Conservation (phyloP, 1,140 invertebrate species). For the Octopus sinensis region DNA sequence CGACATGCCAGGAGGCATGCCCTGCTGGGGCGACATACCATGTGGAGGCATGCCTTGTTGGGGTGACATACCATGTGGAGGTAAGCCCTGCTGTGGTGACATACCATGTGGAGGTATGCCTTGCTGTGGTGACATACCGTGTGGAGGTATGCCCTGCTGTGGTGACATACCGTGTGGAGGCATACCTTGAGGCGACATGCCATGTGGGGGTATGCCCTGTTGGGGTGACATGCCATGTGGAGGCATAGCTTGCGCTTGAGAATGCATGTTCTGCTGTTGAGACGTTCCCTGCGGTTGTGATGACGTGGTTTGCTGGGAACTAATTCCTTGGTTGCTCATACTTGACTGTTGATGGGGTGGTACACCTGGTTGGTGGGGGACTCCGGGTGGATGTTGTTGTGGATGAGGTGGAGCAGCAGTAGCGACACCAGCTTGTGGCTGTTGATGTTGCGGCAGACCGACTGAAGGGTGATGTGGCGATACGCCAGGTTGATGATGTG, state of each 20-base stretch:
- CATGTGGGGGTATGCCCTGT: neutral
- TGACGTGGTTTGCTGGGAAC: neutral
- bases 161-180: neutral
- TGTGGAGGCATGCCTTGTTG: neutral
- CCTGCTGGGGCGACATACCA: neutral
- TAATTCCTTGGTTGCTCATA: no score
- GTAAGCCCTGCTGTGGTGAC: neutral
- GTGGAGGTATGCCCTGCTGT: neutral
- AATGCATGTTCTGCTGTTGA: neutral
- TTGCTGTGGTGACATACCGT: slow-evolving; percentile 1
- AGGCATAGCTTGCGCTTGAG: neutral
- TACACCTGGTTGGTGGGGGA: neutral
- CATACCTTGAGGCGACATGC: neutral
- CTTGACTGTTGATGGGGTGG: neutral
- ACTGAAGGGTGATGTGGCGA: no score
- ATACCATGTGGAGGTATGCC: neutral
- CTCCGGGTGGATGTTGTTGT: neutral
- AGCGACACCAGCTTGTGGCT: neutral
- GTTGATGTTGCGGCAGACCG: neutral
- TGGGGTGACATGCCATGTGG: neutral
- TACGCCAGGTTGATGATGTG: no score
- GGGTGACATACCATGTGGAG: neutral
- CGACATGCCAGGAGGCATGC: slow-evolving; percentile 37
- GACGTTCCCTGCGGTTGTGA: neutral
- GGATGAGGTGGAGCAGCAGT: neutral